Base-by-base conservation (phyloP, 1,140 invertebrate species). In the Bombus turneri region DNA sequence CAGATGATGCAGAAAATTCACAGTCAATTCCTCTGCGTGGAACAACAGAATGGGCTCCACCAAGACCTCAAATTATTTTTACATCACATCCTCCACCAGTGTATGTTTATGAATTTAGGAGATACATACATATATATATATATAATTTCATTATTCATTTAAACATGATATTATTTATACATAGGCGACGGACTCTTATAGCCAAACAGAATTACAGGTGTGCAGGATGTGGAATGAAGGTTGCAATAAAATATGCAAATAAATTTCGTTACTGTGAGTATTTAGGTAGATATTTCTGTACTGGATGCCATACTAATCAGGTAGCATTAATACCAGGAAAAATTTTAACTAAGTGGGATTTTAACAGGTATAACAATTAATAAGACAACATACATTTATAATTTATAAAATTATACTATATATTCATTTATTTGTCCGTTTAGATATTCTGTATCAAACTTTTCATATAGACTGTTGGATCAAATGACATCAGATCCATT, bases 221-320 rank as follows among this genome's bases (percentile, higher is more conserved):
- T 95, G 97, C 98, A 76, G 98, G 98, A 22, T 98, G 98, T 95
- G 98, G 98, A 1, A 97, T 97, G 95, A 97, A 96, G 90, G 97
- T 98, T 18, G 96, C 97, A 5, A 94, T 96, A 85, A 96, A 96
- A 81, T 98, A 97, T 91, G 96, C 97, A 18, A 96, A 96, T 39
- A 96, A 96, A 89, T 97, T 97, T 94, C 96, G 97, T 15, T 98
- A 98, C 91, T 99, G 98, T 93, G 96, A 98, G 91, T 99, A 99
- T 93, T 95, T 98, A 72, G 98, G 98, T 28, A 97, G 98, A 91
- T 98, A 98, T 94, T 98, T 98, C 94, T 99, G 98, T 93, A 98
- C 98, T 12, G 98, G 97, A 53, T 99, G 98, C 93, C 98, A 98
- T 94, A 97, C 96, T 18, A 97, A 98, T 93, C 96, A 98, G 90